Evolutionary conservation across 1,140 invertebrate species (phyloP).

Genomic region (Pogonognathellus flavescens): DNA sequence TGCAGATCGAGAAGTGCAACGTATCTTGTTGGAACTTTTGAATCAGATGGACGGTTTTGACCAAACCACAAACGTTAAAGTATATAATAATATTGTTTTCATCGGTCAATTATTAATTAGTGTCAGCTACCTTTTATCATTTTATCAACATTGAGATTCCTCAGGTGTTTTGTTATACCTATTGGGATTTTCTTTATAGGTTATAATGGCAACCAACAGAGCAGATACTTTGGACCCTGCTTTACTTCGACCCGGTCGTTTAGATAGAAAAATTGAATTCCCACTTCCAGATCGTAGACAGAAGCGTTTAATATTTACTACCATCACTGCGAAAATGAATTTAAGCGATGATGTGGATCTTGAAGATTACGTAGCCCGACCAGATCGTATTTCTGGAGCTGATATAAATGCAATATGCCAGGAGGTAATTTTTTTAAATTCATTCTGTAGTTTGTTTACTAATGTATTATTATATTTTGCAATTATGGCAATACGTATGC

Average conservation of each 20-base stretch:
- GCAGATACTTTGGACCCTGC: constrained; percentile 99
- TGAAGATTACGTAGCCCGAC: constrained; percentile 98
- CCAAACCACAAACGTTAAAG: constrained; percentile 99
- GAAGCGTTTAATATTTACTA: constrained; percentile 97
- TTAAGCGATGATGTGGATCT: constrained; percentile 99
- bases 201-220: constrained; percentile 99
- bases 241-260: constrained; percentile 92
- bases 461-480: no score
- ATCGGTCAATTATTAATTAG: neutral
- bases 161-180: neutral
- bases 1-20: constrained; percentile 98
- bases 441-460: constrained; percentile 23
- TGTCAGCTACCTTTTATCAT: no score
- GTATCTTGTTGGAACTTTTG: constrained; percentile 95
- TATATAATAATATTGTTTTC: constrained; percentile 68
- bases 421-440: constrained; percentile 78
- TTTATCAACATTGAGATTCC: neutral
- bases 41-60: constrained; percentile 99
- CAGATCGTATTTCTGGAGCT: constrained; percentile 98
- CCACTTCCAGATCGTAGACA: constrained; percentile 97
- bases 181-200: constrained; percentile 73
- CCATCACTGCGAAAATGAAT: constrained; percentile 99
- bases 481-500: no score
- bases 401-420: constrained; percentile 99
- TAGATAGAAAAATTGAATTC: constrained; percentile 99